Conservation (phyloP, 2,888 invertebrate genomes). For the Morpho helenor region DNA sequence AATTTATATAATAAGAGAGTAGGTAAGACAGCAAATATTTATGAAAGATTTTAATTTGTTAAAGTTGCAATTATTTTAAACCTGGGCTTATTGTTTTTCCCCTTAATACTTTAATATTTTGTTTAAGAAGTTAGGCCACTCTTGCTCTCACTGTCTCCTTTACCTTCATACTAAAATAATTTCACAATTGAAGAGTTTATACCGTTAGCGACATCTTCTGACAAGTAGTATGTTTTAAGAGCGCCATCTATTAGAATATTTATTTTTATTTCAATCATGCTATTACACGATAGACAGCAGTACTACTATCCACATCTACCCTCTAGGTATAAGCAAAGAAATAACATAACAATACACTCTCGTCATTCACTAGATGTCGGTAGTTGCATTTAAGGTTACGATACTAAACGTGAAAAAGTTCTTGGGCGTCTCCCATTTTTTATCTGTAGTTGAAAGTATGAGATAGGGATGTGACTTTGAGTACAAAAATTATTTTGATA, state of each 20-base stretch:
- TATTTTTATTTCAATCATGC: neutral
- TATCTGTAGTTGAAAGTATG: constrained; percentile 12
- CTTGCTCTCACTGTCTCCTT: too few species aligned
- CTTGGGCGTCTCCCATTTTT: constrained; percentile 22
- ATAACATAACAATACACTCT: neutral
- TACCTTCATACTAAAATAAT: too few species aligned
- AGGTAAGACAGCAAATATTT: too few species aligned
- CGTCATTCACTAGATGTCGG: constrained; percentile 9
- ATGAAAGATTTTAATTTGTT: too few species aligned
- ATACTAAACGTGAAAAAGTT: neutral
- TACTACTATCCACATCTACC: neutral
- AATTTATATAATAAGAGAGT: too few species aligned
- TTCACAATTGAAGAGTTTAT: too few species aligned
- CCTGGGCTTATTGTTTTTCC: too few species aligned
- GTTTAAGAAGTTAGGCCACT: too few species aligned
- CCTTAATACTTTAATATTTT: too few species aligned
- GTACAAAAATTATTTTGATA: too few species aligned
- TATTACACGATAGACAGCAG: neutral
- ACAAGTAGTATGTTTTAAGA: neutral
- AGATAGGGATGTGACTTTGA: too few species aligned
- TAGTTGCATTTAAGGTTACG: neutral
- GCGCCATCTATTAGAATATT: constrained; percentile 8
- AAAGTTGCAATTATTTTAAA: too few species aligned
- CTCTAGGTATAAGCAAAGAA: neutral
- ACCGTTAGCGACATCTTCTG: neutral